phyloP scores from a whole-genome alignment of 1,140 invertebrate genomes.

The Solenopsis invicta region DNA sequence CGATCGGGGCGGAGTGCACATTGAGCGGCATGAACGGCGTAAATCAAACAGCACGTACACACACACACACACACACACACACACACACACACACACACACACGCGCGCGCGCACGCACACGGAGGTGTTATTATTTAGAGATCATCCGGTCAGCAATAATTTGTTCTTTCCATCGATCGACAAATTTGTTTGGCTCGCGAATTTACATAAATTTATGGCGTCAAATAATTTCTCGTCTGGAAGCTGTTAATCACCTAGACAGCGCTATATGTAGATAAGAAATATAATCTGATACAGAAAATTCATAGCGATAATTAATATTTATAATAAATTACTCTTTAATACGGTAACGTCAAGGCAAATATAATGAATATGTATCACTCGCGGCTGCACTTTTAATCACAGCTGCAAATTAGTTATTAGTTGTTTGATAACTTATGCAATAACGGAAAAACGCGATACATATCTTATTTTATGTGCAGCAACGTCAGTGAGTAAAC shows the following conservation, averaged over 20 bases:
- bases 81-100: too few relatives aligned
- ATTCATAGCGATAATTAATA: conserved; percentile 1
- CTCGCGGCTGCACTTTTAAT: neutral
- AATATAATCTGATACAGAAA: neutral
- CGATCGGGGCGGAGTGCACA: conserved; percentile 15
- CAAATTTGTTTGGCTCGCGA: conserved; percentile 10
- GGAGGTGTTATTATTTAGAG: conserved; percentile 40
- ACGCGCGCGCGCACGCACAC: too few relatives aligned
- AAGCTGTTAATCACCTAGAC: neutral
- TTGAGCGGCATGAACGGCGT: conserved; percentile 1
- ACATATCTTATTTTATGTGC: neutral
- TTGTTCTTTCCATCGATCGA: neutral
- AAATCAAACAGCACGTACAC: conserved; percentile 2
- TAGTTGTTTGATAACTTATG: neutral
- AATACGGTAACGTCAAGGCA: neutral
- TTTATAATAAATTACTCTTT: conserved; percentile 18
- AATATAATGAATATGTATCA: neutral
- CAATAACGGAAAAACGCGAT: neutral
- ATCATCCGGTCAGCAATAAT: conserved; percentile 1
- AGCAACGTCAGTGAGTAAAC: neutral
- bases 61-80: too few relatives aligned
- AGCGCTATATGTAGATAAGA: neutral
- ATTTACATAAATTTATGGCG: conserved; percentile 32
- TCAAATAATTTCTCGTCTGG: conserved; percentile 13
- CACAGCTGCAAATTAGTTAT: neutral